A percentile compares a stretch with the other conserved stretches of the same genome.
Evolutionary conservation across 2,113 vertebrate genomes (phyloP).

Genomic region (Monopterus albus): DNA sequence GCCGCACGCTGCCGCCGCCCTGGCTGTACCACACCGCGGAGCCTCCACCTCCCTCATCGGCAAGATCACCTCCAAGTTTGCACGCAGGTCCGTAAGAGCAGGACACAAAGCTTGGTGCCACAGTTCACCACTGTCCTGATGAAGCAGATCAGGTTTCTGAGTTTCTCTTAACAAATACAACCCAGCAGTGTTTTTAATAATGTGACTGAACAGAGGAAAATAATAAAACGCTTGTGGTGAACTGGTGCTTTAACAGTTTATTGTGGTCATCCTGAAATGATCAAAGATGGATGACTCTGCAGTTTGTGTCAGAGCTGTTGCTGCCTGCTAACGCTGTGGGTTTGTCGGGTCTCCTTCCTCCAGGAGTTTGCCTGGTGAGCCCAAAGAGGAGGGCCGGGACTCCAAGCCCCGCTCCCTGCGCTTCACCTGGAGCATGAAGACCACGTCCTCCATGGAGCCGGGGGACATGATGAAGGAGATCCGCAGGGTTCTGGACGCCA

Average conservation of each 20-base stretch:
- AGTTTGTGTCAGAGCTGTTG: too few relatives aligned
- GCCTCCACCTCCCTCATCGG: slow-evolving; percentile 91
- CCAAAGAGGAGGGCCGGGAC: slow-evolving; percentile 89
- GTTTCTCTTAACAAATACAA: too few relatives aligned
- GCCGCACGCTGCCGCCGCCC: slow-evolving; percentile 83
- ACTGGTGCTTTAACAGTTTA: too few relatives aligned
- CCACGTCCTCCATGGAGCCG: slow-evolving; percentile 94
- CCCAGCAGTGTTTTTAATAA: too few relatives aligned
- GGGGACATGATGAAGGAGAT: slow-evolving; percentile 95
- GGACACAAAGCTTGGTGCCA: too few relatives aligned
- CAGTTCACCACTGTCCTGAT: too few relatives aligned
- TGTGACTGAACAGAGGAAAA: too few relatives aligned
- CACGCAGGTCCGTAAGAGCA: slow-evolving; percentile 84
- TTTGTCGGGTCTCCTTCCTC: not conserved
- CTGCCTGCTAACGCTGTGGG: not conserved
- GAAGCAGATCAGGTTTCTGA: too few relatives aligned
- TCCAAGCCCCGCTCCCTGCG: slow-evolving; percentile 91
- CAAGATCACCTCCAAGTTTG: slow-evolving; percentile 95
- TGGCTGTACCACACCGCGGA: slow-evolving; percentile 85
- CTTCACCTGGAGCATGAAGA: slow-evolving; percentile 98
- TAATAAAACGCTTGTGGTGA: too few relatives aligned
- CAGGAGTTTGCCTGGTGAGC: slow-evolving; percentile 88
- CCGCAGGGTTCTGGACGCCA: slow-evolving; percentile 92
- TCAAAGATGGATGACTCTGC: too few relatives aligned
- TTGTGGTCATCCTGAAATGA: too few relatives aligned